Base-by-base conservation (phyloP, 2,888 invertebrate genomes). In the Drepana falcataria region DNA sequence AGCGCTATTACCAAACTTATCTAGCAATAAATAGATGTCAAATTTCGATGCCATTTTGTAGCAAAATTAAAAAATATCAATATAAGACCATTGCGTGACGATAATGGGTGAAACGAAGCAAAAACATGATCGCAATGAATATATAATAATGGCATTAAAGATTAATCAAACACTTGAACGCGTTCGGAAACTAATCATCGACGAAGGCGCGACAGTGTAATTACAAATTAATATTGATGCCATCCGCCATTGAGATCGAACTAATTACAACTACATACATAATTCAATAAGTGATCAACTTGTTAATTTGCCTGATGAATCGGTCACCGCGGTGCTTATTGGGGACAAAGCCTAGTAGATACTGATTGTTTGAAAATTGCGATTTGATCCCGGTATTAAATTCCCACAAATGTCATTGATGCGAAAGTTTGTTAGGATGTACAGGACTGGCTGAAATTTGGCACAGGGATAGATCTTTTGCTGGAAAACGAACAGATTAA, bases 191-290 rank as follows among this genome's bases (percentile, higher is more conserved):
- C 63, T 65, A 67, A 68, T 66, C 65, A 60, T 63, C 58, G 58
- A 66, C 59, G 52, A 61, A 63, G 61, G 61, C 64, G 64, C 64
- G 60, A 65, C 79, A 77, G 79, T 76, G 73, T 81, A 77, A 81
- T 81, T 68, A 69, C 69, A 71, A 75, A 79, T 83, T 81, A 82
- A 82, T 83, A 83, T 83, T 82, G 79, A 82, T 69, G 67, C 59
- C 64, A 66, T 66, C 60, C 58, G 59, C 59, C 63, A 67, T 63
- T 59, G 57, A 61, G 70, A 71, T 74, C 71, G 71, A 70, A 67
- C 67, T 73, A 70, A 79, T 77, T 76, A 75, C 59, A 55, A 61
- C 56, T 53, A 53, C 56, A 69, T 77, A 77, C 71, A 80, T 79
- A 72, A 78, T 71, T 78, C 73, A 79, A 79, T 63, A 75, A 64